These are phyloP conservation scores for Calliphora vomitoria DNA, from an alignment of 2,888 invertebrate species.

Conservation along the genomic window DNA sequence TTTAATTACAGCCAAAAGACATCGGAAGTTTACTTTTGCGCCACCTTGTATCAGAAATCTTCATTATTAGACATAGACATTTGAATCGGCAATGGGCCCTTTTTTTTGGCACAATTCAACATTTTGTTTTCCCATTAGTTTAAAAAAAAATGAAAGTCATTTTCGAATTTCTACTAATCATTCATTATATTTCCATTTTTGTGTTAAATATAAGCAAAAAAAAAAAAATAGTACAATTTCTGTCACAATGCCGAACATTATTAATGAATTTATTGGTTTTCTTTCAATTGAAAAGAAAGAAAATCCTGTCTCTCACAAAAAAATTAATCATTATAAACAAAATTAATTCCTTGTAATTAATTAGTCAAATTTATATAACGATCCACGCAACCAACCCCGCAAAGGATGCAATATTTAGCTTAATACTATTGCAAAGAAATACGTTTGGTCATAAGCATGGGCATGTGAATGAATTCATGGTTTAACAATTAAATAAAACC, in stretches of 20 bases:
- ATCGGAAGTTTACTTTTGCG: no score
- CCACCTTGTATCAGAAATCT: no score
- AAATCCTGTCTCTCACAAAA: not conserved
- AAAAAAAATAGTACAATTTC: not conserved
- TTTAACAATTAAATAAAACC: constrained; percentile 46
- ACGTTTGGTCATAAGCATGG: not conserved
- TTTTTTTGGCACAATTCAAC: no score
- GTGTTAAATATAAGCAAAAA: not conserved
- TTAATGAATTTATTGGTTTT: constrained; percentile 14
- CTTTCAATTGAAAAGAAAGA: constrained; percentile 3
- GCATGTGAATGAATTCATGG: not conserved
- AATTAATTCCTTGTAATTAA: constrained; percentile 52
- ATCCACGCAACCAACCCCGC: not conserved
- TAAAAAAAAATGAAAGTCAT: no score
- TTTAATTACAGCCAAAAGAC: no score
- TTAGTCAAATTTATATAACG: constrained; percentile 29
- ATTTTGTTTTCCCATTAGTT: no score
- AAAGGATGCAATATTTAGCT: not conserved
- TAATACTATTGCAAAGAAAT: not conserved
- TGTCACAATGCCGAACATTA: not conserved
- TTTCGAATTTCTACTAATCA: not conserved
- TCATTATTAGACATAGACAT: no score
- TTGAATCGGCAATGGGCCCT: no score
- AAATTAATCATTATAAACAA: constrained; percentile 28
- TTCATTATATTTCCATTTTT: not conserved